These are phyloP conservation scores for Meliscaeva auricollis DNA, from an alignment of 2,888 invertebrate genomes.

Conservation along the genomic window DNA sequence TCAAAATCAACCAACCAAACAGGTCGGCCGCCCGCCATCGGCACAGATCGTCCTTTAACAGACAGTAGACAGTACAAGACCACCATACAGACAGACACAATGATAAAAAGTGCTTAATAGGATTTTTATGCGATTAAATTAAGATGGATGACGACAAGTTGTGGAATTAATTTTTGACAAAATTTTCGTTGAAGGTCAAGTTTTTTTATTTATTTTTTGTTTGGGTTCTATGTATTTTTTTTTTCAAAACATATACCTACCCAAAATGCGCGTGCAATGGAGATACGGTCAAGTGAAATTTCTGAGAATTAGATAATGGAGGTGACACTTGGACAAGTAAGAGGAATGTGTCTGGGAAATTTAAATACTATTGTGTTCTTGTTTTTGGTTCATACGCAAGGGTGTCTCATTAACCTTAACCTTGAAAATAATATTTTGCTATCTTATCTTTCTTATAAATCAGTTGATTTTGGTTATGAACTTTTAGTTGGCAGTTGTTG, in stretches of 20 bases:
- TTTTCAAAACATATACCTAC: no score
- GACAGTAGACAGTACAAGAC: constrained; percentile 29
- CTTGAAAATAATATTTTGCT: no score
- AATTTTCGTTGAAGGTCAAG: constrained; percentile 44
- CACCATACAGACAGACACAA: constrained; percentile 38
- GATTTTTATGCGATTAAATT: constrained; percentile 76
- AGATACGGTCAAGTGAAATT: constrained; percentile 61
- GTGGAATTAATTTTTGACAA: constrained; percentile 68
- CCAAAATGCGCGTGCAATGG: background rate
- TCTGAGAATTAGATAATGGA: constrained; percentile 59
- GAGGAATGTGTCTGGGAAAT: constrained; percentile 33
- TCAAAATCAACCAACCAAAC: constrained; percentile 52
- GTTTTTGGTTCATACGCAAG: no score
- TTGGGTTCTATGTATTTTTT: no score
- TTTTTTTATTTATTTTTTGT: background rate
- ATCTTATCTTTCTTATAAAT: no score
- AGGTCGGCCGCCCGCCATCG: constrained; percentile 16
- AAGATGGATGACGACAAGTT: constrained; percentile 76
- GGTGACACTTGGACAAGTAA: constrained; percentile 55
- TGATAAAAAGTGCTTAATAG: constrained; percentile 68
- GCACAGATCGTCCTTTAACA: background rate
- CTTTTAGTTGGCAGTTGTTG: no score
- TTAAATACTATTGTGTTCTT: constrained; percentile 4
- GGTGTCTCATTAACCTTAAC: no score
- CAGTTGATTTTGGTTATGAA: no score